Evolutionary conservation across 2,888 invertebrate genomes (phyloP).

Genomic region (Sepioteuthis lessoniana): DNA sequence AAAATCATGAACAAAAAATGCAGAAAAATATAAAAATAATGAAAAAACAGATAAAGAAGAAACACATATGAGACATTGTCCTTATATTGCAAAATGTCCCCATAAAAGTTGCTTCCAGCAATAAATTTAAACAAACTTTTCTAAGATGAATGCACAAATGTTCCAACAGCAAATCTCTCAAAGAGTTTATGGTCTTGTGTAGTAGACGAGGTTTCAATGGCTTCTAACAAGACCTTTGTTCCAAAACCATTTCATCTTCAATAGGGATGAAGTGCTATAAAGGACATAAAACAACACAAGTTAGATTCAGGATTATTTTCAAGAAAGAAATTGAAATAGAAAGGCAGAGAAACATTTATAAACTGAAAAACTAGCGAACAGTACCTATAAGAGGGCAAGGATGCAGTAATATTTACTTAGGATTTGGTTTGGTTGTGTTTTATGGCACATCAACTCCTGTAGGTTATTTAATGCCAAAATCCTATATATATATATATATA

Average conservation of each 20-base stretch:
- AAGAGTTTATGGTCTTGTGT: not conserved
- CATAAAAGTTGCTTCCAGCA: not conserved
- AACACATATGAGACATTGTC: not conserved
- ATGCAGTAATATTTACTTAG: too few relatives aligned
- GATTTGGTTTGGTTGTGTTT: too few relatives aligned
- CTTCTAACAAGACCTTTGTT: slow-evolving; percentile 14
- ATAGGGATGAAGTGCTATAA: slow-evolving; percentile 36
- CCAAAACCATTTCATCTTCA: slow-evolving; percentile 8
- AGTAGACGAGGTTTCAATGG: not conserved
- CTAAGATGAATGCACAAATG: not conserved
- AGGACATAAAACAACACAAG: not conserved
- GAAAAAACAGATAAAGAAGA: not conserved
- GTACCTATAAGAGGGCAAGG: too few relatives aligned
- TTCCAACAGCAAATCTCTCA: not conserved
- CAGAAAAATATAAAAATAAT: not conserved
- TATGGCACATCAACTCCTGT: too few relatives aligned
- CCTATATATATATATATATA: too few relatives aligned
- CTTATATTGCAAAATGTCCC: slow-evolving; percentile 2
- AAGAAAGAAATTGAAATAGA: not conserved
- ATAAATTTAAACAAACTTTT: not conserved
- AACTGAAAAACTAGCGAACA: not conserved
- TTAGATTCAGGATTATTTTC: not conserved
- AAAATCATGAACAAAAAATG: not conserved
- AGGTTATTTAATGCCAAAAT: too few relatives aligned
- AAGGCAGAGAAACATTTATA: too few relatives aligned